A percentile compares a stretch with the other conserved stretches of the same genome.
Conservation (phyloP, 2,888 invertebrate genomes). For the Sminthurides aquaticus region DNA sequence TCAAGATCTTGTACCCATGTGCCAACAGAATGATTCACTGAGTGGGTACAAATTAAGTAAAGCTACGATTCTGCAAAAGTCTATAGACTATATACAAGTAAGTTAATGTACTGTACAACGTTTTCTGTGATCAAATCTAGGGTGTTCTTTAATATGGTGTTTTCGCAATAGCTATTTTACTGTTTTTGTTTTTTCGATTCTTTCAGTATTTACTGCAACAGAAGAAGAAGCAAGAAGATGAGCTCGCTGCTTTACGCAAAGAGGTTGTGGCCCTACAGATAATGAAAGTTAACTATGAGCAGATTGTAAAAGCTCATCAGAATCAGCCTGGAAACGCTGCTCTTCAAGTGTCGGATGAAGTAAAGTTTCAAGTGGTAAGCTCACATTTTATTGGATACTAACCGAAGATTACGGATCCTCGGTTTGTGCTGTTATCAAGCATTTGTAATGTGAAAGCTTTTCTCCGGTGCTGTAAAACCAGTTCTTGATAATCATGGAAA, state of each 20-base stretch:
- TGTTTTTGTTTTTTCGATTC: not conserved
- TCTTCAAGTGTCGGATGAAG: conserved; percentile 83
- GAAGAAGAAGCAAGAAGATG: conserved; percentile 90
- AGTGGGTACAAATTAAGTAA: conserved; percentile 92
- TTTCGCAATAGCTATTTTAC: not conserved
- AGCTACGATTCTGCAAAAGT: conserved; percentile 59
- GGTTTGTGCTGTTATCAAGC: too few species aligned
- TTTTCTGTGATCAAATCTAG: not conserved
- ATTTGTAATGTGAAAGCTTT: too few species aligned
- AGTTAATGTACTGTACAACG: not conserved
- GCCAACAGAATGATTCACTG: conserved; percentile 77
- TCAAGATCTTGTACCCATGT: conserved; percentile 86
- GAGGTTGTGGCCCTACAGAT: conserved; percentile 89
- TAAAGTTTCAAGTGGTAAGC: conserved; percentile 91
- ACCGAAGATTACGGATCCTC: too few species aligned
- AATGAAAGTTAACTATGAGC: conserved; percentile 90
- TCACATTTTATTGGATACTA: too few species aligned
- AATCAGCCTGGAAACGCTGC: conserved; percentile 80
- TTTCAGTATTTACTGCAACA: conserved; percentile 77
- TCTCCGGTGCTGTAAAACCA: too few species aligned
- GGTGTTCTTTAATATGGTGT: not conserved
- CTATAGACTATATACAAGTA: conserved; percentile 73
- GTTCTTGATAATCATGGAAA: too few species aligned
- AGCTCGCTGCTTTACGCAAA: conserved; percentile 76
- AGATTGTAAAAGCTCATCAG: conserved; percentile 92